phyloP scores from a whole-genome alignment of 92 coral and sea anemone genomes.

The Epizoanthus scotinus region DNA sequence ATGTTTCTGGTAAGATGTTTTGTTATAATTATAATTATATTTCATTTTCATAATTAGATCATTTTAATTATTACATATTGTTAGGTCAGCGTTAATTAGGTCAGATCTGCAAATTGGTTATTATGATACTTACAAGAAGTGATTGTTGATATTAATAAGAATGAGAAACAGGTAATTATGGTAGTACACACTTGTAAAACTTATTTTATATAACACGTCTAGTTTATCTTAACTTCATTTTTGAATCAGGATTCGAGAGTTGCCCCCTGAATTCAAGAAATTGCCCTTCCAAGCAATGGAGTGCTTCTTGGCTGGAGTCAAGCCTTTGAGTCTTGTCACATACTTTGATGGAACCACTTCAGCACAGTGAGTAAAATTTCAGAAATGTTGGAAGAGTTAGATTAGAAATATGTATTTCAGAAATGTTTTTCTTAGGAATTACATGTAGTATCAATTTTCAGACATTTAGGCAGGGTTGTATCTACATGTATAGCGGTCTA shows the following conservation, averaged over 20 bases:
- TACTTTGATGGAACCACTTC: slow-evolving; percentile 94
- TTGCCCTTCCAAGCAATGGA: slow-evolving; percentile 96
- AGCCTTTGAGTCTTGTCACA: slow-evolving; percentile 82
- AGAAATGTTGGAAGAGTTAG: neutral
- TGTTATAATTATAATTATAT: neutral
- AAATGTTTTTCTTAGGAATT: too few species aligned
- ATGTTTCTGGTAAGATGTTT: slow-evolving; percentile 67
- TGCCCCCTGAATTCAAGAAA: slow-evolving; percentile 73
- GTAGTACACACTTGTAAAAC: neutral
- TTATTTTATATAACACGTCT: neutral
- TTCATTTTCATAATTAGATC: too few species aligned
- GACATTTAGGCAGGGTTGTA: too few species aligned
- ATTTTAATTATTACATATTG: too few species aligned
- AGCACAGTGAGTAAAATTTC: slow-evolving; percentile 82
- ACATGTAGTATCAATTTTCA: too few species aligned
- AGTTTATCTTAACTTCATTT: neutral
- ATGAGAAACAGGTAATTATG: neutral
- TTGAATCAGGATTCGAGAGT: slow-evolving; percentile 67
- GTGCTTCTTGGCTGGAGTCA: slow-evolving; percentile 74
- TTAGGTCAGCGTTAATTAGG: too few species aligned
- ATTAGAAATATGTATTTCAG: too few species aligned
- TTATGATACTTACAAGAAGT: too few species aligned
- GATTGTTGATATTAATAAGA: too few species aligned
- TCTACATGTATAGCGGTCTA: too few species aligned
- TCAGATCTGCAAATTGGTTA: too few species aligned